Percentiles rank a stretch among this genome's conserved stretches.
phyloP scores from a whole-genome alignment of 2,888 invertebrate species.

The Lepas anatifera region DNA sequence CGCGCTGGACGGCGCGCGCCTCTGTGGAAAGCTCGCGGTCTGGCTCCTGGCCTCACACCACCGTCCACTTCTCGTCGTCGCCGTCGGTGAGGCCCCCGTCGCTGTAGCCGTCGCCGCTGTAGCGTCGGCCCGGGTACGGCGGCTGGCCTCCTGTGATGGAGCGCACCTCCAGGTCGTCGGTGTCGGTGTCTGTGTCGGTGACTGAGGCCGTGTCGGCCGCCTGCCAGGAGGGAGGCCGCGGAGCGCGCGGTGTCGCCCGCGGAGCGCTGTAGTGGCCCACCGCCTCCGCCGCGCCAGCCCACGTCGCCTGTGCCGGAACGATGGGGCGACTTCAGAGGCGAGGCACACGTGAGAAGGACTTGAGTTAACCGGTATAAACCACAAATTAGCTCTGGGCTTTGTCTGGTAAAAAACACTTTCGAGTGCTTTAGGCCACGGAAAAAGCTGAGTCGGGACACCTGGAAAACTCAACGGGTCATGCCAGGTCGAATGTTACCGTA shows the following conservation, averaged over 20 bases:
- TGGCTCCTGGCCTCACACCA: background rate
- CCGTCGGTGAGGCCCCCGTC: background rate
- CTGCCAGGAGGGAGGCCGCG: slow-evolving; percentile 1
- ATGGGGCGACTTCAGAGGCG: too few relatives aligned
- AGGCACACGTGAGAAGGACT: too few relatives aligned
- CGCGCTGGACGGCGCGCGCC: too few relatives aligned
- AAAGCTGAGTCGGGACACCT: background rate
- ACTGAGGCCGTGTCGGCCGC: too few relatives aligned
- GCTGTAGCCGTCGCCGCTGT: background rate
- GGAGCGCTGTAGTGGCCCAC: background rate
- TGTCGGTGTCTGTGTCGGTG: too few relatives aligned
- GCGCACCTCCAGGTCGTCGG: slow-evolving; percentile 8
- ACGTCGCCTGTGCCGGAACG: too few relatives aligned
- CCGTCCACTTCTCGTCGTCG: background rate
- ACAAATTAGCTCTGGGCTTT: too few relatives aligned
- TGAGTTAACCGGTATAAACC: too few relatives aligned
- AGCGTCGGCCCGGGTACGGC: background rate
- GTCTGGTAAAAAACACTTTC: too few relatives aligned
- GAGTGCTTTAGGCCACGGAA: background rate
- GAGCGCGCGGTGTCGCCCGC: background rate
- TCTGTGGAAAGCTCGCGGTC: too few relatives aligned
- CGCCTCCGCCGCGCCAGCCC: too few relatives aligned
- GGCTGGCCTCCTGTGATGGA: background rate
- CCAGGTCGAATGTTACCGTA: too few relatives aligned
- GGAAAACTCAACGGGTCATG: background rate